Evolutionary conservation across 2,113 vertebrate species (phyloP).

Genomic region (Colaptes auratus): DNA sequence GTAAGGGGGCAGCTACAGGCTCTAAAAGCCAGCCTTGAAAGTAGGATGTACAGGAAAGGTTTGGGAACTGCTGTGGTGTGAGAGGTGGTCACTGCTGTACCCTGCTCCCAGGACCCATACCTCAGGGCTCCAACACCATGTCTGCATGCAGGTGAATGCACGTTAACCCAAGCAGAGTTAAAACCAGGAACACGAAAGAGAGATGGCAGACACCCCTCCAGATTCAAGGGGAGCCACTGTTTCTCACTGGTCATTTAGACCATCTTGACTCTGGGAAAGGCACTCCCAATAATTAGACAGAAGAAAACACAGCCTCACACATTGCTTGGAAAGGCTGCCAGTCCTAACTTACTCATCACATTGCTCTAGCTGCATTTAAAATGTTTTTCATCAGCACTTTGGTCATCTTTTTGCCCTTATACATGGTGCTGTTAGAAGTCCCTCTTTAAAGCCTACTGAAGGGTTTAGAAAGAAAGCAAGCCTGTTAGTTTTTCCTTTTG

Average conservation of each 20-base stretch:
- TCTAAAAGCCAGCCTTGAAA: background rate
- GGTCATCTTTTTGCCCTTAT: background rate
- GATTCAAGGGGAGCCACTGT: background rate
- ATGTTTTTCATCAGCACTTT: slow-evolving; percentile 2
- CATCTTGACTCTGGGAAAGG: background rate
- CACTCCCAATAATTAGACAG: background rate
- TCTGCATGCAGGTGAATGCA: background rate
- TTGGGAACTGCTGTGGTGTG: background rate
- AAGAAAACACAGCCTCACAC: background rate
- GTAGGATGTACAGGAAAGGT: background rate
- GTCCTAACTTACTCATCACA: background rate
- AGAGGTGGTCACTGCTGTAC: background rate
- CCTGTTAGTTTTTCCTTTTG: slow-evolving; percentile 27
- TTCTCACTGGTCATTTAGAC: background rate
- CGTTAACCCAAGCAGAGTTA: background rate
- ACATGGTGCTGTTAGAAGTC: background rate
- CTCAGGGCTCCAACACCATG: fast-evolving
- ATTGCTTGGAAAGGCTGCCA: background rate
- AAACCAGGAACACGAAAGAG: background rate
- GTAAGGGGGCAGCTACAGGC: background rate
- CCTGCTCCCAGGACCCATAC: background rate
- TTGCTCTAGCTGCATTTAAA: background rate
- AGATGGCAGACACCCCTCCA: background rate
- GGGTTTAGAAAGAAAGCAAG: background rate
- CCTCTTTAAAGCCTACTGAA: background rate